A percentile compares a stretch with the other conserved stretches of the same genome.
These are phyloP conservation scores for Luperina testacea DNA, from an alignment of 2,888 invertebrate species.

Conservation along the genomic window DNA sequence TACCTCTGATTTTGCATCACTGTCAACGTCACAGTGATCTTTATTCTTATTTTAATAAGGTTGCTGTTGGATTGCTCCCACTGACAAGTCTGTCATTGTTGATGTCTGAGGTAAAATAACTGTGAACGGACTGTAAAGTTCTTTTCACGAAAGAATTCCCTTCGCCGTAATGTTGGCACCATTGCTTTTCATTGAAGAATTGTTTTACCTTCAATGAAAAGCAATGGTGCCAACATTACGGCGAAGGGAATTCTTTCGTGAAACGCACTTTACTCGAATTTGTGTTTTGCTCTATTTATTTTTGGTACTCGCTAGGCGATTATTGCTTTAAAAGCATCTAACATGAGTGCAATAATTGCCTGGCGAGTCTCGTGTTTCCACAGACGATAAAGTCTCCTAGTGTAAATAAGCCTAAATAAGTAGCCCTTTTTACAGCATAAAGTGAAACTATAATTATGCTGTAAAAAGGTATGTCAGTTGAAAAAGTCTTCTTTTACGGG, in stretches of 20 bases:
- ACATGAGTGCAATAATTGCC: not conserved
- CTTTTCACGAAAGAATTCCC: no score
- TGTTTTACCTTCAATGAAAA: no score
- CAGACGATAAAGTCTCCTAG: not conserved
- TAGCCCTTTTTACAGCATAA: slow-evolving; percentile 22
- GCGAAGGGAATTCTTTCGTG: no score
- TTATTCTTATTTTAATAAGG: no score
- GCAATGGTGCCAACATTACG: no score
- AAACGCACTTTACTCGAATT: no score
- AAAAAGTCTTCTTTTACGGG: slow-evolving; percentile 30
- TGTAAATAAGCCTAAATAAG: slow-evolving; percentile 18
- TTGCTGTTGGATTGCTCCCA: not conserved
- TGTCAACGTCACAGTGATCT: no score
- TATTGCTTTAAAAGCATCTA: not conserved
- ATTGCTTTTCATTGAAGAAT: no score
- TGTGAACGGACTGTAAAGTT: no score
- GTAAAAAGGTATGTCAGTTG: slow-evolving; percentile 6
- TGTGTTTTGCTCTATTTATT: not conserved
- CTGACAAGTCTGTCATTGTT: no score
- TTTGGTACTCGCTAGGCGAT: not conserved
- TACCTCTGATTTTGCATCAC: no score
- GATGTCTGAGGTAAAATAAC: not conserved
- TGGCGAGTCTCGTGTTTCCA: not conserved
- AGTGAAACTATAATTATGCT: slow-evolving; percentile 24
- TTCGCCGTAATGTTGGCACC: no score